These are phyloP conservation scores for Chymomyza procnemis DNA, from an alignment of 2,888 invertebrate genomes.

Conservation along the genomic window DNA sequence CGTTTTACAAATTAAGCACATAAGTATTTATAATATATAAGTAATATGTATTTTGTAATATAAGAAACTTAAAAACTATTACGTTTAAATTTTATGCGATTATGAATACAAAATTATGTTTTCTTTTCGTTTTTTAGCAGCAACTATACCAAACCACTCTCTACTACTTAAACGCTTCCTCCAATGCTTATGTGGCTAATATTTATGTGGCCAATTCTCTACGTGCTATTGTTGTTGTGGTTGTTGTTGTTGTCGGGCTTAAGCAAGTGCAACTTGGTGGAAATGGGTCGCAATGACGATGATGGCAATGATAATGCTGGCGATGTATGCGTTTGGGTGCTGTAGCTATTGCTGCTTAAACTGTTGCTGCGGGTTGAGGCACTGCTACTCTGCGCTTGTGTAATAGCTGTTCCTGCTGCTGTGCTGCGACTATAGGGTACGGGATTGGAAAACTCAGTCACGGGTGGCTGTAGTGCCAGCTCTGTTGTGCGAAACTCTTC, in stretches of 20 bases:
- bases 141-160: slow-evolving; percentile 34
- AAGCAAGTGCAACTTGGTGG: slow-evolving; percentile 72
- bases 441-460: slow-evolving; percentile 62
- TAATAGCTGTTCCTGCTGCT: background rate
- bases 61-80: slow-evolving; percentile 47
- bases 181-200: background rate
- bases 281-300: slow-evolving; percentile 64
- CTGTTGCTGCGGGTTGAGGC: slow-evolving; percentile 19
- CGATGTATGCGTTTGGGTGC: slow-evolving; percentile 19
- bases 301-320: slow-evolving; percentile 25
- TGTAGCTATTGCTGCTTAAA: slow-evolving; percentile 7
- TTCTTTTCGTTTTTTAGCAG: slow-evolving; percentile 29
- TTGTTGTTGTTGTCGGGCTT: slow-evolving; percentile 38
- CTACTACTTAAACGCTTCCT: background rate
- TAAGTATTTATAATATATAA: background rate
- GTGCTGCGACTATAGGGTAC: slow-evolving; percentile 30
- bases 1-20: slow-evolving; percentile 36
- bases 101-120: slow-evolving; percentile 53
- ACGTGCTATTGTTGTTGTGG: slow-evolving; percentile 20
- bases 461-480: slow-evolving; percentile 51
- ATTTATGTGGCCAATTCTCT: slow-evolving; percentile 47
- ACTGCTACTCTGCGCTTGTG: slow-evolving; percentile 3
- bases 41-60: slow-evolving; percentile 9
- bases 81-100: slow-evolving; percentile 44
- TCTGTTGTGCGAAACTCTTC: slow-evolving; percentile 78